These are phyloP conservation scores for Vimba vimba DNA, from an alignment of 2,113 vertebrate genomes.

Conservation along the genomic window DNA sequence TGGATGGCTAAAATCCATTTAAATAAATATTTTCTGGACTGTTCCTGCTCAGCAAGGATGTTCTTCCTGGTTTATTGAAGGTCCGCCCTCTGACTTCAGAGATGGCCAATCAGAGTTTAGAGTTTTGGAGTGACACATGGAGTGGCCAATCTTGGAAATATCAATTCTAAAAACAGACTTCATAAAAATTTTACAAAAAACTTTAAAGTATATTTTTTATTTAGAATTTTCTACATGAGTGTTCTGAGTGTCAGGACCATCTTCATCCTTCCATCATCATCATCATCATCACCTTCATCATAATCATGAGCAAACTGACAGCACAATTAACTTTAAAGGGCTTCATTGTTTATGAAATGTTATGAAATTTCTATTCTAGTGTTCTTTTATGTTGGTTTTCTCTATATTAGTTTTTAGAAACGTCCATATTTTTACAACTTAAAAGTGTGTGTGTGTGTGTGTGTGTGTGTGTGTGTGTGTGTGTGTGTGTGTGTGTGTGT, in stretches of 20 bases:
- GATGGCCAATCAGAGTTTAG: not conserved
- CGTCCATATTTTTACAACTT: not conserved
- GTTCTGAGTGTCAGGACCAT: not conserved
- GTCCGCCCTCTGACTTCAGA: not conserved
- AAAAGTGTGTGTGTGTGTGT: not conserved
- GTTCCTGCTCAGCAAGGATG: not conserved
- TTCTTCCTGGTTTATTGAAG: not conserved
- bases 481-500: too few species aligned
- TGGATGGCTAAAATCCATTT: not conserved
- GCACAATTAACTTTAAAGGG: slow-evolving; percentile 29
- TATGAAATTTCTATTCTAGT: not conserved
- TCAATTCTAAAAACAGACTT: too few species aligned
- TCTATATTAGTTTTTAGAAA: not conserved
- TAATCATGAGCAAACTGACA: not conserved
- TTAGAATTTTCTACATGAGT: too few species aligned
- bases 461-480: too few species aligned
- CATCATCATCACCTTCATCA: not conserved
- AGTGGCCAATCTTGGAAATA: not conserved
- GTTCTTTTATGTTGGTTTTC: not conserved
- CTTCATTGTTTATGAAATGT: not conserved
- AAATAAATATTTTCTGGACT: not conserved
- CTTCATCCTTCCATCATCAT: not conserved
- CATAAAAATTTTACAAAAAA: too few species aligned
- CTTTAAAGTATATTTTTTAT: too few species aligned
- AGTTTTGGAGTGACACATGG: not conserved